Evolutionary conservation across 2,113 vertebrate species (phyloP).

Genomic region (Tupaia chinensis): DNA sequence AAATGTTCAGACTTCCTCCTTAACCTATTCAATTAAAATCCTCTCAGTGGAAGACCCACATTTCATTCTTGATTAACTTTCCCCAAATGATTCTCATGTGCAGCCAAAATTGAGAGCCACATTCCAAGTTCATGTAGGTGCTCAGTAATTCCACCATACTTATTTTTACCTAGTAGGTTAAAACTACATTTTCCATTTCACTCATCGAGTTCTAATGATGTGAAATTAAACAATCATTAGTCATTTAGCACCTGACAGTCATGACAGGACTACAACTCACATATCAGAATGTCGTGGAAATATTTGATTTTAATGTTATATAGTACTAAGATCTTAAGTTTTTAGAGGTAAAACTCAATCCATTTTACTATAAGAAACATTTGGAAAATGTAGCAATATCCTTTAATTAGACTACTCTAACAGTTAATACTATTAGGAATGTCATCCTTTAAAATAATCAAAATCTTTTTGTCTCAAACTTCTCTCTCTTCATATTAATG

Average conservation of each 20-base stretch:
- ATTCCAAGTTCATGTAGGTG: background rate
- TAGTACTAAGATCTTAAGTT: background rate
- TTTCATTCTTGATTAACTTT: background rate
- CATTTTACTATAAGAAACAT: conserved; percentile 7
- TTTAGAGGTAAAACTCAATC: background rate
- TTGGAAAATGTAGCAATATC: background rate
- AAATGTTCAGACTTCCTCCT: background rate
- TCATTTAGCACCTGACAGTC: background rate
- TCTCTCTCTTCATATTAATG: background rate
- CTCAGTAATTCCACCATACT: background rate
- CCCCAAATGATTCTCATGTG: background rate
- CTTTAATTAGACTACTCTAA: background rate
- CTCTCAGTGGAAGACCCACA: background rate
- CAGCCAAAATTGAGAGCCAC: background rate
- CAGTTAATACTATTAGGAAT: background rate
- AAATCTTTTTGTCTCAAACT: background rate
- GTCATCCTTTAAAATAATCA: conserved; percentile 9
- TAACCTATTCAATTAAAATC: background rate
- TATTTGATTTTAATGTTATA: conserved; percentile 12
- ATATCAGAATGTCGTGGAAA: background rate
- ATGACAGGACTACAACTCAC: background rate
- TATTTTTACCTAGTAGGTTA: background rate
- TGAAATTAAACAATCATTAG: conserved; percentile 15
- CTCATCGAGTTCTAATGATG: background rate
- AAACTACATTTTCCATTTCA: conserved; percentile 9